phyloP scores from a whole-genome alignment of 1,140 invertebrate species.

The Conus ventricosus region DNA sequence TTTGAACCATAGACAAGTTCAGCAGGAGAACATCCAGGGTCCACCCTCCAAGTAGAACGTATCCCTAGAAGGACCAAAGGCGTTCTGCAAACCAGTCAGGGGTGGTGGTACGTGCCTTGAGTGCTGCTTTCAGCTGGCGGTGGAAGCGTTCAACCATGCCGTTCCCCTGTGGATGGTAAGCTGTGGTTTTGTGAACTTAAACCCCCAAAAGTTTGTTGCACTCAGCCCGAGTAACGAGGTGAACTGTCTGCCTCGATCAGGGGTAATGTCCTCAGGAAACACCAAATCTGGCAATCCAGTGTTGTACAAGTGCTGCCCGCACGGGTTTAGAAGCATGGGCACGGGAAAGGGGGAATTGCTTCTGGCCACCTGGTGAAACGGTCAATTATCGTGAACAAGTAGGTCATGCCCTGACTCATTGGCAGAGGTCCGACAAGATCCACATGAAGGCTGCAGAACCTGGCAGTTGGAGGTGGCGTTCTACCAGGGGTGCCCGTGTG shows the following conservation, averaged over 20 bases:
- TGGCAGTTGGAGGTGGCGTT: conserved; percentile 16
- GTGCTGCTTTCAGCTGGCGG: conserved; percentile 32
- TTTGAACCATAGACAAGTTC: conserved; percentile 38
- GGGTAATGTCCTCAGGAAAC: conserved; percentile 57
- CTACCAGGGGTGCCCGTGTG: conserved; percentile 15
- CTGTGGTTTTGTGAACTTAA: conserved; percentile 20
- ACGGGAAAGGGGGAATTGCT: conserved; percentile 73
- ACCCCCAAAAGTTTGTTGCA: conserved; percentile 19
- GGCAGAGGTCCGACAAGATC: conserved; percentile 77
- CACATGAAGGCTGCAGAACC: conserved; percentile 74
- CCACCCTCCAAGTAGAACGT: conserved; percentile 22
- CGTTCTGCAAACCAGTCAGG: conserved; percentile 7
- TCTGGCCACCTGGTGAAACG: conserved; percentile 66
- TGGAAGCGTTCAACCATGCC: conserved; percentile 44
- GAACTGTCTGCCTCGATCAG: conserved; percentile 76
- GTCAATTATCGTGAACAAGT: conserved; percentile 70
- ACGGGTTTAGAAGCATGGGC: conserved; percentile 68
- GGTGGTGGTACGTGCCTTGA: neutral
- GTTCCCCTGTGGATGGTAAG: conserved; percentile 37
- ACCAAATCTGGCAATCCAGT: conserved; percentile 71
- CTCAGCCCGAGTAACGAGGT: conserved; percentile 34
- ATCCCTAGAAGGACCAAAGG: conserved; percentile 36
- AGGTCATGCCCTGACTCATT: conserved; percentile 58
- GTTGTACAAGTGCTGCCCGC: conserved; percentile 53
- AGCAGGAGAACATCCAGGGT: conserved; percentile 27